Base-by-base conservation (phyloP, 2,888 invertebrate genomes). In the Zonitis immaculata region DNA sequence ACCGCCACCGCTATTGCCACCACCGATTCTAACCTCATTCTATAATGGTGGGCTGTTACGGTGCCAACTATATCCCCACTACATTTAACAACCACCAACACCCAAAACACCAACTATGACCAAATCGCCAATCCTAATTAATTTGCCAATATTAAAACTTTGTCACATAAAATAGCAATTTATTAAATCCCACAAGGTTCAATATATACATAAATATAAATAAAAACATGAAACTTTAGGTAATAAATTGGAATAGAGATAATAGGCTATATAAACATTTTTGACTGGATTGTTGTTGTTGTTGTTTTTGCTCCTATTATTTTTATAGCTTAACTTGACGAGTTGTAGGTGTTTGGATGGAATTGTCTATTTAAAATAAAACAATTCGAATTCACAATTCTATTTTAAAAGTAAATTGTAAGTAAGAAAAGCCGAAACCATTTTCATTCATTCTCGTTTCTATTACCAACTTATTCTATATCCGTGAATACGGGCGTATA, bases 361-460 rank as follows among this genome's bases (percentile, higher is more conserved):
- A 35, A 35, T 35, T 18, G 35, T 14, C 35, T 35, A 18, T 35
- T 35, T 35, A 16, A 35, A 18, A 35, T 35, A 35, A 35, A 35
- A 14, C 60, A 56, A 53, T 56, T 62, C 61, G 60, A 62, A 61
- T 62, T 61, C 57, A 60, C 62, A 58, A 60, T 62, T 58, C 58
- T 53, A 60, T 61, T 63, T 59, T 58, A 54, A 35, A 47, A 30
- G 16, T 8, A 49, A 47, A 25, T 27, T 50, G 27, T 32, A 54
- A 54, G 51, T 42, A 50, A 48, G 50, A 58, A 54, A 56, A 39
- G 44, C 42, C 56, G 49, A 56, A 58, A 60, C 60, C 55, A 58
- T 67, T 62, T 63, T 66, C 69, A 71, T 71, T 69, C 66, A 66
- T 71, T 66, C 70, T 68, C 68, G 69, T 69, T 70, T 67, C 71